phyloP scores from a whole-genome alignment of 1,140 invertebrate genomes.

The Pararge aegeria region DNA sequence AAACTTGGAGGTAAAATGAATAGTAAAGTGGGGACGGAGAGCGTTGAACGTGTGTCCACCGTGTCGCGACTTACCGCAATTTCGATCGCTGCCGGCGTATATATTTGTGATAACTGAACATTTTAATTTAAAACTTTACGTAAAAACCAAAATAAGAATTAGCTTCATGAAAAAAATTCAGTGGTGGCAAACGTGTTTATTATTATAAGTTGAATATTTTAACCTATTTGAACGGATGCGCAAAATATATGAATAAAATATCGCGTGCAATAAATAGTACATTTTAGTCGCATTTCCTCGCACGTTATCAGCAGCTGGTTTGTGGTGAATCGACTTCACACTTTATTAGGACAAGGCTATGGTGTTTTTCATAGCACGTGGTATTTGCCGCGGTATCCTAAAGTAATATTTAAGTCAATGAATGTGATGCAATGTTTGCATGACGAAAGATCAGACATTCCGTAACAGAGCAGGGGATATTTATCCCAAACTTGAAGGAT shows the following conservation, averaged over 20 bases:
- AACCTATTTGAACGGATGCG: slow-evolving; percentile 45
- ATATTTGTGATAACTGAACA: slow-evolving; percentile 2
- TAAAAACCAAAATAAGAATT: background rate
- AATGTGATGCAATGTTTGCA: slow-evolving; percentile 73
- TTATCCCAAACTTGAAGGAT: slow-evolving; percentile 23
- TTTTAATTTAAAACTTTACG: background rate
- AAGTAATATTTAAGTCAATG: background rate
- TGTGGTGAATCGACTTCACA: slow-evolving; percentile 34
- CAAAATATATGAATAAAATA: slow-evolving; percentile 25
- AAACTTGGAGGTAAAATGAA: slow-evolving; percentile 62
- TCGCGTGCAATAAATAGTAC: slow-evolving; percentile 31
- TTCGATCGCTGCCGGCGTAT: slow-evolving; percentile 44
- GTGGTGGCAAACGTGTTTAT: slow-evolving; percentile 2
- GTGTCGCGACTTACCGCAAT: slow-evolving; percentile 34
- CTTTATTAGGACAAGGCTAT: slow-evolving; percentile 49
- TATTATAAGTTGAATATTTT: slow-evolving; percentile 52
- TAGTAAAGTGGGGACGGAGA: slow-evolving; percentile 62
- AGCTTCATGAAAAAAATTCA: background rate
- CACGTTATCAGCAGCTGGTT: slow-evolving; percentile 54
- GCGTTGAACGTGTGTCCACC: slow-evolving; percentile 44
- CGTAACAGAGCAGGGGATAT: slow-evolving; percentile 30
- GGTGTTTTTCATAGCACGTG: slow-evolving; percentile 57
- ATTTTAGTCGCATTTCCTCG: background rate
- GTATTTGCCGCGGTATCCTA: slow-evolving; percentile 54
- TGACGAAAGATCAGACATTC: slow-evolving; percentile 47